Conservation (phyloP, 1,140 invertebrate species). For the Drosophila subobscura region DNA sequence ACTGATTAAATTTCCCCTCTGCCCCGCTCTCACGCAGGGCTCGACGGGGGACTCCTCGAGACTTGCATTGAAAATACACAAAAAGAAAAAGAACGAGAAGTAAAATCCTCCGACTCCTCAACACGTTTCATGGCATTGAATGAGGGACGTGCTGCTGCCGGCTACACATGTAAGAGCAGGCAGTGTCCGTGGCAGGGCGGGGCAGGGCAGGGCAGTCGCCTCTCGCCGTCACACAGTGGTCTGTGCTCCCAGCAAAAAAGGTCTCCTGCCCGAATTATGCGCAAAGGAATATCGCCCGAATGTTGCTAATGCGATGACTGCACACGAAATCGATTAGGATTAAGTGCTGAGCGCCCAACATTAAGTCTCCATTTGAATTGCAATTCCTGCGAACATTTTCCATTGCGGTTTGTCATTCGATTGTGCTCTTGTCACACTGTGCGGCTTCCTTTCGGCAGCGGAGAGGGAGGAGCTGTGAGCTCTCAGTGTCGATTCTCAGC, state of each 20-base stretch:
- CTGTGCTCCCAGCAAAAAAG: too few species aligned
- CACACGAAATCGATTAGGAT: too few species aligned
- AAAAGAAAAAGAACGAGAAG: slow-evolving; percentile 4
- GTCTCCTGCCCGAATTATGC: too few species aligned
- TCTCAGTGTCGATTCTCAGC: slow-evolving; percentile 3
- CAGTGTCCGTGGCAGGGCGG: slow-evolving; percentile 44
- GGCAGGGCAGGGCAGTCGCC: too few species aligned
- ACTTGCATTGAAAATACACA: slow-evolving; percentile 65
- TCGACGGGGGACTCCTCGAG: background rate
- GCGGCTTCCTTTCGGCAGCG: slow-evolving; percentile 7
- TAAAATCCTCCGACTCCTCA: slow-evolving; percentile 63
- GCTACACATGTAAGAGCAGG: slow-evolving; percentile 56
- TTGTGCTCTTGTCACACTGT: slow-evolving; percentile 20
- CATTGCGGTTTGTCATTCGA: background rate
- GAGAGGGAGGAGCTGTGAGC: too few species aligned
- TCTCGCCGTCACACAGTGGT: too few species aligned
- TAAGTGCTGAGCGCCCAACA: too few species aligned
- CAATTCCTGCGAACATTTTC: background rate
- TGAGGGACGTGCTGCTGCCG: slow-evolving; percentile 61
- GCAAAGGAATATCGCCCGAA: too few species aligned
- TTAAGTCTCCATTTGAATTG: background rate
- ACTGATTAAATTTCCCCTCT: slow-evolving; percentile 73
- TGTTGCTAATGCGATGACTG: too few species aligned
- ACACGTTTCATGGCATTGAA: slow-evolving; percentile 74
- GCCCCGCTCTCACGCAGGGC: slow-evolving; percentile 17